phyloP scores from a whole-genome alignment of 35 echinoderm and acorn worm species.

The Lytechinus pictus region DNA sequence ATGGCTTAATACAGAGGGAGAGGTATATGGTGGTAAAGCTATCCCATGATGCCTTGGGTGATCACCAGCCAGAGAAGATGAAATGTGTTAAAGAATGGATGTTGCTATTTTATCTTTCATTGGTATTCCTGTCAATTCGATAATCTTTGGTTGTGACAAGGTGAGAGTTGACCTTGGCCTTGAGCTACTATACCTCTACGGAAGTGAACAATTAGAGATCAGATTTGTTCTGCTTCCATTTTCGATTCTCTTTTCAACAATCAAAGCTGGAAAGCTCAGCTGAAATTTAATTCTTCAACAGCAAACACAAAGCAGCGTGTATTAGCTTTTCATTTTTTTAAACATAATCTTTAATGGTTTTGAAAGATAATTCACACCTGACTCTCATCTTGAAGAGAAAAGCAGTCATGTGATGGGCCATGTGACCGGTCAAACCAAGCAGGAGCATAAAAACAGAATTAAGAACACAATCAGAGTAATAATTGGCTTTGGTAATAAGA shows the following conservation, averaged over 20 bases:
- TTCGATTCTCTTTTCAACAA: neutral
- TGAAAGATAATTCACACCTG: neutral
- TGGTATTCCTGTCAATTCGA: neutral
- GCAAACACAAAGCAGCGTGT: no score
- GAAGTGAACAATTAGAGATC: neutral
- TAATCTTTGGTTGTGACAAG: neutral
- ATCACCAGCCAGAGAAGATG: neutral
- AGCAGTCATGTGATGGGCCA: neutral
- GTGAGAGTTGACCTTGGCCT: neutral
- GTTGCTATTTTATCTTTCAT: neutral
- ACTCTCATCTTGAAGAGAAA: neutral
- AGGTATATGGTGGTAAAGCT: neutral
- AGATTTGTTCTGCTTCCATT: neutral
- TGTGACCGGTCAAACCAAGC: neutral
- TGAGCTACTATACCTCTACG: neutral
- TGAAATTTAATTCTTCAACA: no score
- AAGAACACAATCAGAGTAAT: slow-evolving; percentile 27
- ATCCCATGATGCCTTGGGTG: slow-evolving; percentile 46
- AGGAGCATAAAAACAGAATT: slow-evolving; percentile 3
- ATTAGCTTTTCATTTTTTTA: no score
- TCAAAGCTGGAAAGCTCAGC: neutral
- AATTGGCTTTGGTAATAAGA: slow-evolving; percentile 20
- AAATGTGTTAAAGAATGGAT: neutral
- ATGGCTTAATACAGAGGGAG: slow-evolving; percentile 29
- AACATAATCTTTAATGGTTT: neutral